Evolutionary conservation across 1,140 invertebrate species (phyloP), one percentile per base, ranked within the genome.

Genomic region (Planococcus citri): DNA sequence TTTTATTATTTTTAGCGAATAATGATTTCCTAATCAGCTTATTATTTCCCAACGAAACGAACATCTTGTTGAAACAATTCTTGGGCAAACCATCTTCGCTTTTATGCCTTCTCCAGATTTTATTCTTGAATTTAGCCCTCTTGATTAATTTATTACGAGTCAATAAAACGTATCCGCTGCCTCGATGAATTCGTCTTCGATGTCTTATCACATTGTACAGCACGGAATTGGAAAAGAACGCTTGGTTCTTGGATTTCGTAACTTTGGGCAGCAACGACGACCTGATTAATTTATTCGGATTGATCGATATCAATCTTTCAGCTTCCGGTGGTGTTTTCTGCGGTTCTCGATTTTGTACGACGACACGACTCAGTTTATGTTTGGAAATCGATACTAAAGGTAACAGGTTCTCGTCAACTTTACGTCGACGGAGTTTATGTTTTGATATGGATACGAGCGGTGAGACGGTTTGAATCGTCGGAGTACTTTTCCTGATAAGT

Each of bases 111-210:
- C 20, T 64, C 60, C 60, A 64, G 9, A 25, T 20, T 64, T 22
- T 64, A 27, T 64, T 64, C 25, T 64, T 64, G 10, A 25, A 12
- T 64, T 27, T 64, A 25, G 25, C 60, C 10, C 17, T 64, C 60
- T 27, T 64, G 22, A 64, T 27, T 27, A 64, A 64, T 64, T 64
- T 64, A 64, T 64, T 64, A 24, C 60, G 21, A 25, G 60, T 25
- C 9, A 64, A 27, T 4, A 64, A 25, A 1, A 27, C 60, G 22
- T 64, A 64, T 6, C 60, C 25, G 24, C 22, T 25, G 9, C 60
- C 60, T 17, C 22, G 12, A 64, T 64, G 25, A 24, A 20, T 24
- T 64, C 60, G 60, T 64, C 60, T 22, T 64, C 60, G 21, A 64
- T 64, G 20, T 64, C 20, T 3, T 22, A 64, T 64, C 4, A 64